phyloP scores from a whole-genome alignment of 2,797 vertebrate species.

The Hozukius guyotensis region DNA sequence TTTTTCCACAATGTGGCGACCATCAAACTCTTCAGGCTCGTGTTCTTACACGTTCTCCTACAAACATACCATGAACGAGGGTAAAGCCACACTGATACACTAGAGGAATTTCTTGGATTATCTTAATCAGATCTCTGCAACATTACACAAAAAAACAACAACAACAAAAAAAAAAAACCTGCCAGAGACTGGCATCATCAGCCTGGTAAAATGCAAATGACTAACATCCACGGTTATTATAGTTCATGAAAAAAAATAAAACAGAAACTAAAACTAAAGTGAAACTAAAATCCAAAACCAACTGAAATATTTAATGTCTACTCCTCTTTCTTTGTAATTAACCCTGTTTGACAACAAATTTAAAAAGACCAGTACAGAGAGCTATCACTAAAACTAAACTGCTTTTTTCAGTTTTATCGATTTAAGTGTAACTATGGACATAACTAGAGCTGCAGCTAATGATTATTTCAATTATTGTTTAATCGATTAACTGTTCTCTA shows the following conservation, averaged over 20 bases:
- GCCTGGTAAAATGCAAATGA: neutral
- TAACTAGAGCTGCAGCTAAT: neutral
- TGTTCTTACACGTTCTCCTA: too few species aligned
- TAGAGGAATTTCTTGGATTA: neutral
- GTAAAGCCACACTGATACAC: neutral
- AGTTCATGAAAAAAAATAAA: neutral
- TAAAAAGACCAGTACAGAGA: neutral
- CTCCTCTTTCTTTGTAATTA: neutral
- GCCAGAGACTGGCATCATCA: neutral
- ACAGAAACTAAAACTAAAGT: neutral
- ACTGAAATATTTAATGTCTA: neutral
- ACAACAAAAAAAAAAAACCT: neutral
- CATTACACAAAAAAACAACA: neutral
- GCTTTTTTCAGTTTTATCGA: neutral
- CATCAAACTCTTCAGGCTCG: neutral
- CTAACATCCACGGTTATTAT: too few species aligned
- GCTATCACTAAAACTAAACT: neutral
- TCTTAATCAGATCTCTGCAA: neutral
- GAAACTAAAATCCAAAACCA: neutral
- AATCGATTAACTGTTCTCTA: too few species aligned
- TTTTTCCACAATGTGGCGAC: neutral
- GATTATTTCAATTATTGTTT: too few species aligned
- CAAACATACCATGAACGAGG: too few species aligned
- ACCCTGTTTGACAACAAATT: neutral
- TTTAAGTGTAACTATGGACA: neutral